A percentile compares a stretch with the other conserved stretches of the same genome.
Conservation (phyloP, 2,888 invertebrate genomes). For the Oscheius onirici region DNA sequence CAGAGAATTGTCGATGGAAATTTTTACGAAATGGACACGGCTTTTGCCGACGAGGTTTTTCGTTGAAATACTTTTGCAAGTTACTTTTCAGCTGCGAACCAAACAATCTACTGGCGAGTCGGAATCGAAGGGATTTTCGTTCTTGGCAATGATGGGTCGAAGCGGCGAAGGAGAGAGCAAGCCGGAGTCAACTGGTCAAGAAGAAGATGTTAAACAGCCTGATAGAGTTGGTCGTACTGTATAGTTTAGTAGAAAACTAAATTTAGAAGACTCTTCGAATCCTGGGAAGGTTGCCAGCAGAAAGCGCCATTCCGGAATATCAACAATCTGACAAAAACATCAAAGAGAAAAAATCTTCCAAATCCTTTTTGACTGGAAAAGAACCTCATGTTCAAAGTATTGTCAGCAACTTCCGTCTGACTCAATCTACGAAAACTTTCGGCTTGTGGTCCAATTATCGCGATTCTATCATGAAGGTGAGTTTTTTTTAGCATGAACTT, state of each 20-base stretch:
- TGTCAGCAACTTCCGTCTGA: slow-evolving; percentile 54
- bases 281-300: neutral
- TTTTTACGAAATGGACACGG: slow-evolving; percentile 53
- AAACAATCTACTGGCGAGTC: slow-evolving; percentile 25
- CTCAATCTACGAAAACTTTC: slow-evolving; percentile 50
- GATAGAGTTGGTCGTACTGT: neutral
- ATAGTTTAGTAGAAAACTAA: neutral
- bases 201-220: slow-evolving; percentile 3
- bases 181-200: neutral
- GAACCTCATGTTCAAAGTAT: slow-evolving; percentile 47
- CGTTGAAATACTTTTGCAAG: neutral
- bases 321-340: neutral
- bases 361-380: slow-evolving; percentile 40
- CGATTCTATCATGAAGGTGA: slow-evolving; percentile 59
- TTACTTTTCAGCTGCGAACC: slow-evolving; percentile 36
- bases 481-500: neutral
- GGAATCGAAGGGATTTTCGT: slow-evolving; percentile 40
- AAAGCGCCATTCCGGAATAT: neutral
- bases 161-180: neutral
- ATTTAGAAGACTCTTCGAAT: neutral
- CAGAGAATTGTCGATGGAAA: slow-evolving; percentile 29
- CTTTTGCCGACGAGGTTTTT: slow-evolving; percentile 51
- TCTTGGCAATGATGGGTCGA: slow-evolving; percentile 44
- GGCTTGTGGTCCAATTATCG: slow-evolving; percentile 55
- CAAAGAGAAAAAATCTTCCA: neutral